Conservation (phyloP, 2,888 invertebrate species). For the Pheosia tremula region DNA sequence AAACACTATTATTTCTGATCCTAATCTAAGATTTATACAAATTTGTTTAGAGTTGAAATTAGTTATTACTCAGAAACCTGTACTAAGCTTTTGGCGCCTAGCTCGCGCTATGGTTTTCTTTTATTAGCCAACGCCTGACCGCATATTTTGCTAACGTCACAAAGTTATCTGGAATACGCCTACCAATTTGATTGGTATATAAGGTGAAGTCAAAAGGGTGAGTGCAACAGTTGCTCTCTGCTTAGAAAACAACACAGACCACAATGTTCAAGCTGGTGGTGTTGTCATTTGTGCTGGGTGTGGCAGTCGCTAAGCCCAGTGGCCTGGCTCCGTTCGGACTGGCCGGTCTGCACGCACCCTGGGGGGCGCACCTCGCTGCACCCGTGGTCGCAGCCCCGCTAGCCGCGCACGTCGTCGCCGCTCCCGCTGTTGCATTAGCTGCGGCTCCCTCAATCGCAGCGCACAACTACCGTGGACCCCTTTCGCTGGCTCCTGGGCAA, state of each 20-base stretch:
- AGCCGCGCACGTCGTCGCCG: slow-evolving; percentile 29
- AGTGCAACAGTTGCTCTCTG: slow-evolving; percentile 67
- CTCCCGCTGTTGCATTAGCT: slow-evolving; percentile 43
- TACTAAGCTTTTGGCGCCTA: slow-evolving; percentile 26
- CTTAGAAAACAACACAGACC: slow-evolving; percentile 78
- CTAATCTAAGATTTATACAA: slow-evolving; percentile 5
- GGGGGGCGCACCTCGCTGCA: slow-evolving; percentile 43
- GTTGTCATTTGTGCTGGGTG: slow-evolving; percentile 85
- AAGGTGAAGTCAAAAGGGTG: slow-evolving; percentile 58
- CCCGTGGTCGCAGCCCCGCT: slow-evolving; percentile 46
- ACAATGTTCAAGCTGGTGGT: slow-evolving; percentile 85
- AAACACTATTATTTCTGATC: slow-evolving; percentile 37
- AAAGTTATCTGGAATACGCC: slow-evolving; percentile 75
- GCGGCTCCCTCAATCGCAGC: slow-evolving; percentile 61
- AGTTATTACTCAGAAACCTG: slow-evolving; percentile 16
- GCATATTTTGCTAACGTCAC: slow-evolving; percentile 69
- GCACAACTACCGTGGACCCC: slow-evolving; percentile 74
- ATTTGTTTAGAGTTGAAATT: slow-evolving; percentile 38
- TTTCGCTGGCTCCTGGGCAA: slow-evolving; percentile 74
- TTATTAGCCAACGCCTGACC: slow-evolving; percentile 59
- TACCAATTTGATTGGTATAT: slow-evolving; percentile 69
- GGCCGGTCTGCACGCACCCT: slow-evolving; percentile 47
- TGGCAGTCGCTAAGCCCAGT: slow-evolving; percentile 80
- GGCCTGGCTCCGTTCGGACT: slow-evolving; percentile 43
- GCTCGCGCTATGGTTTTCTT: slow-evolving; percentile 55